Percentiles rank a stretch among this genome's conserved stretches.
These are phyloP conservation scores for Drosophila pandora DNA, from an alignment of 1,140 invertebrate genomes.

Conservation along the genomic window DNA sequence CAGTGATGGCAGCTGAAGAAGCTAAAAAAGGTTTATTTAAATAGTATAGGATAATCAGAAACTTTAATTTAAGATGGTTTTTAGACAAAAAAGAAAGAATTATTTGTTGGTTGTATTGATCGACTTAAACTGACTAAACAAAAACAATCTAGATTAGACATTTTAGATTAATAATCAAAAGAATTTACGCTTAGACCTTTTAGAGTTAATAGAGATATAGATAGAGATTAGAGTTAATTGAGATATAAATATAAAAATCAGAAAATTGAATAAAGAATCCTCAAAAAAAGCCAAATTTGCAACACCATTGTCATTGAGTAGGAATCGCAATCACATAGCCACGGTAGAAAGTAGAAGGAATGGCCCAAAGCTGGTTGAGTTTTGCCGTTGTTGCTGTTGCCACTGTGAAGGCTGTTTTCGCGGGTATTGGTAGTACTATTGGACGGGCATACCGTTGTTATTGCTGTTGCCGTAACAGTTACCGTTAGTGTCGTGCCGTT, in stretches of 20 bases:
- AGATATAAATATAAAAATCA: too few relatives aligned
- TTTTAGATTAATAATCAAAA: too few relatives aligned
- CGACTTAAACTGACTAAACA: too few relatives aligned
- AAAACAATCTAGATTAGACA: too few relatives aligned
- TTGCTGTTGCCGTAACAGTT: constrained; percentile 19
- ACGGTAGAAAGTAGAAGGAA: constrained; percentile 6
- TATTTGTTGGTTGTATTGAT: too few relatives aligned
- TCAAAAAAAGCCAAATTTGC: neutral
- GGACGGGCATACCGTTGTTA: constrained; percentile 2
- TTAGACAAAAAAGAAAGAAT: too few relatives aligned
- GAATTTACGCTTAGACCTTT: too few relatives aligned
- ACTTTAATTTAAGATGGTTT: too few relatives aligned
- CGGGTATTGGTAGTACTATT: constrained; percentile 2
- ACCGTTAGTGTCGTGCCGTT: constrained; percentile 49
- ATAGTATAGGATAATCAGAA: too few relatives aligned
- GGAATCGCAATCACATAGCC: constrained; percentile 43
- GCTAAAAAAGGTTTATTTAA: neutral
- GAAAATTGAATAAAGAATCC: neutral
- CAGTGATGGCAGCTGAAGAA: constrained; percentile 19
- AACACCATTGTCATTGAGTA: constrained; percentile 14
- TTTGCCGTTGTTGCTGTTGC: constrained; percentile 21
- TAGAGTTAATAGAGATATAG: too few relatives aligned
- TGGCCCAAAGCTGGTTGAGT: constrained; percentile 56
- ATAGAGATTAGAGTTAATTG: too few relatives aligned
- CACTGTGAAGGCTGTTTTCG: neutral